phyloP scores from a whole-genome alignment of 2,888 invertebrate species.

The Chouioia cunea region DNA sequence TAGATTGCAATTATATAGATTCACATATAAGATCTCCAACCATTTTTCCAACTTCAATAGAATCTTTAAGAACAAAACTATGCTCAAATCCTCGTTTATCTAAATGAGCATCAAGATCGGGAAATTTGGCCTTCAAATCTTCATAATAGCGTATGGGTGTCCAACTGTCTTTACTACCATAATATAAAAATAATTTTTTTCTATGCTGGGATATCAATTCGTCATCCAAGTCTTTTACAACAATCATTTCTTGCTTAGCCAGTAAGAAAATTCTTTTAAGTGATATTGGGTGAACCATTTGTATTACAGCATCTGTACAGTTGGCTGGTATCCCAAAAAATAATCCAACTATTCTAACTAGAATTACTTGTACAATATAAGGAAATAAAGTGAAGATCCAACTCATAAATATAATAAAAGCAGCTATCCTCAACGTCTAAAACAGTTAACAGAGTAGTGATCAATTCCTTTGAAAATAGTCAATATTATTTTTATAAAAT shows the following conservation, averaged over 20 bases:
- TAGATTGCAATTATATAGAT: conserved; percentile 46
- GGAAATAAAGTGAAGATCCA: conserved; percentile 74
- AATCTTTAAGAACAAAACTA: conserved; percentile 83
- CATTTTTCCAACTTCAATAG: conserved; percentile 71
- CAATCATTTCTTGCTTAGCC: conserved; percentile 85
- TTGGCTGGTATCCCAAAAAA: conserved; percentile 70
- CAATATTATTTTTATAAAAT: conserved; percentile 24
- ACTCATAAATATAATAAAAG: conserved; percentile 68
- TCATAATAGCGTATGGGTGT: conserved; percentile 81
- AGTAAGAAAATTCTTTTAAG: conserved; percentile 77
- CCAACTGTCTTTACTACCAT: conserved; percentile 86
- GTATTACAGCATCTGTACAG: conserved; percentile 70
- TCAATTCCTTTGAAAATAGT: conserved; percentile 1
- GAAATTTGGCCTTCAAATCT: conserved; percentile 74
- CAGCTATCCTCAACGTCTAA: conserved; percentile 69
- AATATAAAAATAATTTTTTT: conserved; percentile 82
- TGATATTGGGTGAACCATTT: conserved; percentile 74
- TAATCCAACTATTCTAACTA: conserved; percentile 73
- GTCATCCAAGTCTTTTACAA: conserved; percentile 77
- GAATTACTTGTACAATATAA: conserved; percentile 67
- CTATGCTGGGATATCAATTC: conserved; percentile 73
- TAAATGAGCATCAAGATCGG: conserved; percentile 74
- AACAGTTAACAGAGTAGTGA: conserved; percentile 22
- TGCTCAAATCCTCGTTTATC: conserved; percentile 77
- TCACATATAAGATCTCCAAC: conserved; percentile 60